phyloP scores from a whole-genome alignment of 2,888 invertebrate genomes.

The Colletes collaris region DNA sequence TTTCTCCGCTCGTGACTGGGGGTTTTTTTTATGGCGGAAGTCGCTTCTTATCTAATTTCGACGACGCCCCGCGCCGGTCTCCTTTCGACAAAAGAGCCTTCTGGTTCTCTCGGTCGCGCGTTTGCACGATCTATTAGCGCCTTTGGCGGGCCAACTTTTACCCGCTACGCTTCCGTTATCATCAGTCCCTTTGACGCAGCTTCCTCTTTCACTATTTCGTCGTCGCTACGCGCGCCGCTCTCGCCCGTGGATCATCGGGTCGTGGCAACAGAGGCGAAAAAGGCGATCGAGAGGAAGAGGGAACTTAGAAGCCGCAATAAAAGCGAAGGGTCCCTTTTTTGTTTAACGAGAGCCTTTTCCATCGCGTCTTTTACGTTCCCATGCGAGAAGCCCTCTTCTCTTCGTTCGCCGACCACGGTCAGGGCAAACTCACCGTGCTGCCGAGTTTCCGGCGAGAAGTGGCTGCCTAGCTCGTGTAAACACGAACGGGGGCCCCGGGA shows the following conservation, averaged over 20 bases:
- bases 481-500: constrained; percentile 59
- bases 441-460: constrained; percentile 70
- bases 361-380: constrained; percentile 41
- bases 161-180: not conserved
- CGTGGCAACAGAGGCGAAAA: too few relatives aligned
- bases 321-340: constrained; percentile 35
- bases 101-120: not conserved
- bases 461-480: constrained; percentile 66
- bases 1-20: constrained; percentile 26
- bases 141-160: not conserved
- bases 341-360: constrained; percentile 60
- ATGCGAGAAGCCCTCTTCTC: constrained; percentile 31
- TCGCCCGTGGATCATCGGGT: not conserved
- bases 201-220: not conserved
- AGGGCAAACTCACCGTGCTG: constrained; percentile 50
- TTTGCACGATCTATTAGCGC: constrained; percentile 31
- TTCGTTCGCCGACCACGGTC: not conserved
- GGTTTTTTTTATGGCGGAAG: constrained; percentile 42
- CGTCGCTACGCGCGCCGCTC: not conserved
- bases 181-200: constrained; percentile 18
- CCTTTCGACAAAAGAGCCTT: constrained; percentile 2
- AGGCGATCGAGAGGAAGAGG: not conserved
- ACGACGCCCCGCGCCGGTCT: not conserved
- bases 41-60: constrained; percentile 46
- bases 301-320: constrained; percentile 44